phyloP scores from a whole-genome alignment of 2,888 invertebrate species.

The Mythimna ferrago region DNA sequence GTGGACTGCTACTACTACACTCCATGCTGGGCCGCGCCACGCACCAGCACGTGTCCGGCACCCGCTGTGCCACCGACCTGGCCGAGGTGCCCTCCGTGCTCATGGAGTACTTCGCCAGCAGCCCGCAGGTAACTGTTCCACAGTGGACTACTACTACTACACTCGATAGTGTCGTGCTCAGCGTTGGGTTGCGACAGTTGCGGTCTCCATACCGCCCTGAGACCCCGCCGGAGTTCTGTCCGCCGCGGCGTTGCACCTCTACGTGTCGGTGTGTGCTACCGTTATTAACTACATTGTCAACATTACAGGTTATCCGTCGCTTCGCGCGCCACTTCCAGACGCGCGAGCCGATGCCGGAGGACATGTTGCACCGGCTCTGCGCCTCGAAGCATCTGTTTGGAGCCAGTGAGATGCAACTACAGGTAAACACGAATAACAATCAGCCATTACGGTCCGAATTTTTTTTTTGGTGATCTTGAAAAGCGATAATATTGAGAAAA shows the following conservation, averaged over 20 bases:
- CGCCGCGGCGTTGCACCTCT: no score
- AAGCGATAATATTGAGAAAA: no score
- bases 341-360: slow-evolving; percentile 93
- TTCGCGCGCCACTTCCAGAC: slow-evolving; percentile 98
- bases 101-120: slow-evolving; percentile 99
- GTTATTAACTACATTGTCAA: not conserved
- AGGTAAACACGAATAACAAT: slow-evolving; percentile 83
- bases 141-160: not conserved
- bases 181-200: no score
- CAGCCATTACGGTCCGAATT: no score
- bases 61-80: slow-evolving; percentile 98
- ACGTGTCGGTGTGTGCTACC: no score
- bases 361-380: slow-evolving; percentile 95
- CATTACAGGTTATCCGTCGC: slow-evolving; percentile 93
- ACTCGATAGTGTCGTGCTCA: no score
- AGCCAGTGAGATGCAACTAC: slow-evolving; percentile 96
- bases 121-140: slow-evolving; percentile 32
- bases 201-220: no score
- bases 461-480: no score
- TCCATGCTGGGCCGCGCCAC: not conserved
- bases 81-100: slow-evolving; percentile 99
- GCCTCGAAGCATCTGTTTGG: slow-evolving; percentile 96
- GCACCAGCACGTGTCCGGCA: slow-evolving; percentile 99
- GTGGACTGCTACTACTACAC: no score
- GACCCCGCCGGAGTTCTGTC: no score